Evolutionary conservation across 1,140 invertebrate species (phyloP), one percentile per base, ranked within the genome.

Genomic region (Aphidius ervi): DNA sequence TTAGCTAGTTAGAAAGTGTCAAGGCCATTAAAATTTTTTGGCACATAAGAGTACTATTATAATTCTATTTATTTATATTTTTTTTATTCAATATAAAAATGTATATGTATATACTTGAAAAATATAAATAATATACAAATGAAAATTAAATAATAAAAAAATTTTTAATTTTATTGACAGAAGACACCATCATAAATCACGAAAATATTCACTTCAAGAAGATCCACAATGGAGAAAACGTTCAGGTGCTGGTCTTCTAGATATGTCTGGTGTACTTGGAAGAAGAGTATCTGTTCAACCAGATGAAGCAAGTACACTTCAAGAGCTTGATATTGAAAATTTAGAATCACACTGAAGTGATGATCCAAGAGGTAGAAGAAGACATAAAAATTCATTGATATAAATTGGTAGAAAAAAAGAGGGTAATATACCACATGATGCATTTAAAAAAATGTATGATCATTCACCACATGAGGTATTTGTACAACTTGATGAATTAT

Each of bases 391-490:
- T 20, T 74, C 70, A 45, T 75, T 78, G 20, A 85, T 89, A 20
- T 87, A 88, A 68, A 86, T 89, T 53, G 85, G 86, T 0, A 83
- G 87, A 20, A 82, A 83, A 59, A 84, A 86, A 61, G 85, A 83
- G 40, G 80, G 80, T 3, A 85, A 85, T 31, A 80, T 84, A 58
- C 76, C 84, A 1, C 83, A 83, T 63, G 81, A 79, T 37, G 74
- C 80, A 41, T 76, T 85, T 49, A 91, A 91, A 72, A 94, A 93
- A 72, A 85, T 86, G 70, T 91, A 88, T 76, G 93, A 95, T 75
- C 92, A 92, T 70, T 92, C 87, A 69, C 93, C 94, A 4, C 93
- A 95, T 80, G 90, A 90, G 83, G 85, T 90, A 9, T 97, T 97
- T 79, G 94, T 97, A 0, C 93, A 98, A 82, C 75, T 98, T 62